Base-by-base conservation (phyloP, 1,140 invertebrate species). In the Neodiprion pinetum region DNA sequence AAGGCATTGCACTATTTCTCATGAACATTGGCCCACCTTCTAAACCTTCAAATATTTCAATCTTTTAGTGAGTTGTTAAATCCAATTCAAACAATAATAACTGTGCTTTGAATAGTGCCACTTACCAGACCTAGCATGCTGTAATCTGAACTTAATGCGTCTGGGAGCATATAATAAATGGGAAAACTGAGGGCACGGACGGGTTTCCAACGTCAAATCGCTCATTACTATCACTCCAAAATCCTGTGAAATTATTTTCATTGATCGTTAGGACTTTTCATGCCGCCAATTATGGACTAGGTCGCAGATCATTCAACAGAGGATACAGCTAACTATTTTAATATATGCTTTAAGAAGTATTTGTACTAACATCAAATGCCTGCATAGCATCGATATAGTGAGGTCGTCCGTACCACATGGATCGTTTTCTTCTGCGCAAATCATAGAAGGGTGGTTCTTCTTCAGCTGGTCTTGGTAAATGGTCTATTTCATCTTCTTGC, bases 171-270 rank as follows among this genome's bases (percentile, higher is more conserved):
- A 23, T 69, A 11, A 14, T 11, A 69, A 69, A 11, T 17, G 4
- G 12, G 67, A 69, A 23, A 69, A 12, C 40, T 81, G 81, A 1
- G 83, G 83, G 79, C 91, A 92, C 0, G 91, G 91, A 75, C 90
- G 80, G 1, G 90, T 90, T 72, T 90, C 87, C 14, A 91, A 67
- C 4, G 78, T 82, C 47, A 91, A 78, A 81, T 91, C 89, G 72
- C 88, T 90, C 79, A 91, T 87, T 1, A 91, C 90, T 8, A 90
- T 77, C 7, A 89, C 80, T 11, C 90, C 89, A 74, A 89, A 87
- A 77, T 90, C 86, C 91, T 92, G 72, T 11, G 79, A 85, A 70
- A 69, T 47, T 9, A 68, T 40, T 40, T 40, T 40, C 28, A 40
- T 40, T 40, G 2, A 74, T 69, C 47, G 48, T 48, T 75, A 72